These are phyloP conservation scores for Luehdorfia chinensis DNA, from an alignment of 1,140 invertebrate species.

Conservation along the genomic window DNA sequence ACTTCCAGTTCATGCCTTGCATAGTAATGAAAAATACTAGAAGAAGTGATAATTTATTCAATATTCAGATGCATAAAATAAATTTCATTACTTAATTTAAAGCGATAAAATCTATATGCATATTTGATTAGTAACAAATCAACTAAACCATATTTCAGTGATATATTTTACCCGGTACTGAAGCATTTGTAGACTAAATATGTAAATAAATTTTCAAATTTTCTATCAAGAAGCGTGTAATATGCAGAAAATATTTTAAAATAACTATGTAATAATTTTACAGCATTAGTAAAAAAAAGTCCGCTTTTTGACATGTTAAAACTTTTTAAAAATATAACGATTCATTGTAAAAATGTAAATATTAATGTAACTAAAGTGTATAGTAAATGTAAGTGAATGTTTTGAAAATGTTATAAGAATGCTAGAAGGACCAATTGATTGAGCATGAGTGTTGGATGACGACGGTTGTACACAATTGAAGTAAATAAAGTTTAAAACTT, in stretches of 20 bases:
- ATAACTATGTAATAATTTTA: not conserved
- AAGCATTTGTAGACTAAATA: not conserved
- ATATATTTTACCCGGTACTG: too few relatives aligned
- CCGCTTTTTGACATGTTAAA: conserved; percentile 14
- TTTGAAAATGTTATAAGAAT: conserved; percentile 8
- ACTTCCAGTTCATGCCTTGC: not conserved
- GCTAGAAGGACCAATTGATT: conserved; percentile 10
- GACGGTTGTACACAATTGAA: conserved; percentile 13
- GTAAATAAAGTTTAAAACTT: conserved; percentile 15
- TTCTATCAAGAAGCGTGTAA: not conserved
- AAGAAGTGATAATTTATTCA: not conserved
- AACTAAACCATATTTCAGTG: too few relatives aligned
- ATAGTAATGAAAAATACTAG: not conserved
- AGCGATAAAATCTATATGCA: not conserved
- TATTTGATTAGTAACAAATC: not conserved
- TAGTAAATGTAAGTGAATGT: conserved; percentile 5
- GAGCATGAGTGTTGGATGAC: not conserved
- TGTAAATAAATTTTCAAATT: conserved; percentile 8
- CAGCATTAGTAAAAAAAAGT: not conserved
- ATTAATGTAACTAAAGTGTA: conserved; percentile 5
- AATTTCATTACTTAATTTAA: too few relatives aligned
- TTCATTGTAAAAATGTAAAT: conserved; percentile 13
- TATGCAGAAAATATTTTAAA: not conserved
- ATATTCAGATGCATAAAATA: not conserved
- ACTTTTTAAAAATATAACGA: conserved; percentile 4